phyloP scores from a whole-genome alignment of 2,797 vertebrate species.

The Rhyacichthys aspro region DNA sequence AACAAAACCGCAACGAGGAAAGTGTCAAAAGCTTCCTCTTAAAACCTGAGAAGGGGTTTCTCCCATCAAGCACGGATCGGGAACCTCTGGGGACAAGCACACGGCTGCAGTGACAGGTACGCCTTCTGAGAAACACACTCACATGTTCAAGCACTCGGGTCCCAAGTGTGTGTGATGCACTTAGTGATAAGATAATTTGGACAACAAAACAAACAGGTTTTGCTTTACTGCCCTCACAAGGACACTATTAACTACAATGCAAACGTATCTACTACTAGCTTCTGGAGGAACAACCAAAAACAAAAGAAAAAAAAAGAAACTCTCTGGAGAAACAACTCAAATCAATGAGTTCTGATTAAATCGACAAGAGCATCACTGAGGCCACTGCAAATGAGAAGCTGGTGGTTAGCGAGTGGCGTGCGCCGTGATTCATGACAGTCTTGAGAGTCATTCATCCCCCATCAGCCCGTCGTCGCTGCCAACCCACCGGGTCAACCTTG shows the following conservation, averaged over 20 bases:
- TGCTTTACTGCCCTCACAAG: conserved; percentile 34
- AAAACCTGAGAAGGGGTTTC: conserved; percentile 24
- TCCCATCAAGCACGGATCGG: conserved; percentile 4
- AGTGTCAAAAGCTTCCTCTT: conserved; percentile 32
- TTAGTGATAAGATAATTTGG: conserved; percentile 29
- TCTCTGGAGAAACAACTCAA: conserved; percentile 44
- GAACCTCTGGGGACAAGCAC: conserved; percentile 21
- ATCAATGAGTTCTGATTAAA: conserved; percentile 70
- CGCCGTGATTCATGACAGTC: conserved; percentile 60
- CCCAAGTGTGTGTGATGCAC: neutral
- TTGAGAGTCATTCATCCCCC: conserved; percentile 56
- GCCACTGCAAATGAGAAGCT: conserved; percentile 39
- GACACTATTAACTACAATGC: conserved; percentile 31
- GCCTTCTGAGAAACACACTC: conserved; percentile 42
- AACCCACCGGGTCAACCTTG: conserved; percentile 63
- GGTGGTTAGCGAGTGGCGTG: conserved; percentile 16
- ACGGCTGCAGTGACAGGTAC: conserved; percentile 25
- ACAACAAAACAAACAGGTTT: conserved; percentile 39
- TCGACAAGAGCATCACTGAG: conserved; percentile 19
- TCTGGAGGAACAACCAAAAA: neutral
- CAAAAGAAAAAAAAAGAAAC: neutral
- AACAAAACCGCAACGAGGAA: conserved; percentile 30
- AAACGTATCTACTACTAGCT: neutral
- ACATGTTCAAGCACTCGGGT: conserved; percentile 31
- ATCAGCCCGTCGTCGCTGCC: conserved; percentile 46